phyloP scores from a whole-genome alignment of 2,888 invertebrate species.

The Tiphia femorata region DNA sequence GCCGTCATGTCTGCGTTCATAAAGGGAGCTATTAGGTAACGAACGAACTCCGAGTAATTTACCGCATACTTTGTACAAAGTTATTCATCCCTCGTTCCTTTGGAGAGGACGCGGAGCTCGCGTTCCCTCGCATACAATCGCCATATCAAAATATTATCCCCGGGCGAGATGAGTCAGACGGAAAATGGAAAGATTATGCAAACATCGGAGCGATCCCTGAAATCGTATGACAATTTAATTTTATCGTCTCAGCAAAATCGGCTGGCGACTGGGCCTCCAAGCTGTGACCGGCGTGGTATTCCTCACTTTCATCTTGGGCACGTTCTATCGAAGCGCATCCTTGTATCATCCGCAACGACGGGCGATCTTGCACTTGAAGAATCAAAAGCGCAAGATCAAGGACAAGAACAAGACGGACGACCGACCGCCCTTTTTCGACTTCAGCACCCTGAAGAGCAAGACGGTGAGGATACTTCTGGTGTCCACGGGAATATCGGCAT shows the following conservation, averaged over 20 bases:
- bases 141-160: background rate
- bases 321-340: slow-evolving; percentile 89
- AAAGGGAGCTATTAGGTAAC: slow-evolving; percentile 83
- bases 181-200: slow-evolving; percentile 6
- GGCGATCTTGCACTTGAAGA: slow-evolving; percentile 89
- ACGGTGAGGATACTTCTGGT: slow-evolving; percentile 86
- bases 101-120: too few relatives aligned
- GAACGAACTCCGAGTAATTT: slow-evolving; percentile 5
- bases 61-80: too few relatives aligned
- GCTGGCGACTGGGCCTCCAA: slow-evolving; percentile 87
- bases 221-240: background rate
- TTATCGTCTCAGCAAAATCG: slow-evolving; percentile 77
- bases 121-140: background rate
- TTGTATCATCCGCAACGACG: slow-evolving; percentile 89
- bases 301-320: slow-evolving; percentile 86
- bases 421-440: slow-evolving; percentile 88
- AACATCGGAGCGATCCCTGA: background rate
- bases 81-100: too few relatives aligned
- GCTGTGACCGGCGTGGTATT: slow-evolving; percentile 88
- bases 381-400: slow-evolving; percentile 87
- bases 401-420: slow-evolving; percentile 83
- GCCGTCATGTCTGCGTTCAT: slow-evolving; percentile 87
- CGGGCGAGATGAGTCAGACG: slow-evolving; percentile 21
- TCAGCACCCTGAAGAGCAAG: slow-evolving; percentile 86
- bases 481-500: slow-evolving; percentile 84